Evolutionary conservation across 2,888 invertebrate genomes (phyloP), one percentile per base, ranked within the genome.

Genomic region (Phorcus lineatus): DNA sequence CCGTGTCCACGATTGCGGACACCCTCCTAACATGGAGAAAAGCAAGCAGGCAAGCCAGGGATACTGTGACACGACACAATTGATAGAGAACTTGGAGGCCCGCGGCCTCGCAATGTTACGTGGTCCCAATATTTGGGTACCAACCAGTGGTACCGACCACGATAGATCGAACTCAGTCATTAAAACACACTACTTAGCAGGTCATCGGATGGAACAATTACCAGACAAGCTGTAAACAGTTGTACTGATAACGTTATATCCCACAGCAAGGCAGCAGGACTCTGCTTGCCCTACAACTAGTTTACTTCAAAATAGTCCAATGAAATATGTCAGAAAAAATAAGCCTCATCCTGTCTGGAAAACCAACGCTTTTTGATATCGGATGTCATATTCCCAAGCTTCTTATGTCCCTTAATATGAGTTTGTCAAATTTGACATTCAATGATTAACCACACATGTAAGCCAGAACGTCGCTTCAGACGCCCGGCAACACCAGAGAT

Each of bases 261-360:
- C 70, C 17, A 70, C 40, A 40, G 70, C 62, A 62, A 40, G 70
- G 40, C 19, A 13, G 36, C 17, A 70, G 36, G 31, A 70, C 19
- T 11, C 70, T 70, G 70, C 36, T 70, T 24, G 13, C 70, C 70
- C 70, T 19, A 70, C 40, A 70, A 36, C 70, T 70, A 70, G 40
- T 70, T 70, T 70, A 70, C 70, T 70, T 70, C 36, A 70, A 70
- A 70, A 70, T 70, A 70, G 28, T 70, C 70, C 70, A 70, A 70
- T 70, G 70, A 70, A 70, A 70, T 70, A 36, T 70, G 70, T 70
- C 70, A 70, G 70, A 70, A 70, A 47, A 70, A 70, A 70, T 70
- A 70, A 31, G 70, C 70, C 70, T 70, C 19, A 36, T 70, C 36
- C n/a, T 36, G 36, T 17, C 70, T 36, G 70, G 70, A 70, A 70